Conservation (phyloP, 2,797 vertebrate species). For the Onychomys arenicola region DNA sequence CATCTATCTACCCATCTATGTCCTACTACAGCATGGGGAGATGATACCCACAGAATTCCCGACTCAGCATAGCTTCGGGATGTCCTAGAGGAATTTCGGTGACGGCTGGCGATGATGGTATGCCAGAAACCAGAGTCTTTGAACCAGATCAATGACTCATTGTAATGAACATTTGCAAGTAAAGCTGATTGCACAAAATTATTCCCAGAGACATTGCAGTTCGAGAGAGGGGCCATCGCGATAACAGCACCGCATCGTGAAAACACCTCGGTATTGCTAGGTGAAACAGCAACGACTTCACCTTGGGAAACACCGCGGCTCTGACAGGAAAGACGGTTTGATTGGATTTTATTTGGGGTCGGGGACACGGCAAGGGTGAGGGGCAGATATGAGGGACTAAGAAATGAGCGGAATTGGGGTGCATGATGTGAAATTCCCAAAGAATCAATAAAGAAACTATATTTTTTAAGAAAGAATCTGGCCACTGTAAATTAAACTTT, state of each 20-base stretch:
- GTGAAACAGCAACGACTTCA: too few relatives aligned
- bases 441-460: background rate
- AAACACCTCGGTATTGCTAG: too few relatives aligned
- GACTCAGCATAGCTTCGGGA: too few relatives aligned
- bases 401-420: background rate
- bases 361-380: background rate
- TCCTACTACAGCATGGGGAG: background rate
- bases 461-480: background rate
- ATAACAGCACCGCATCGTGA: too few relatives aligned
- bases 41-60: background rate
- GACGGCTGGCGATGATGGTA: background rate
- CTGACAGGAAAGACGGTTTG: background rate
- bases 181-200: background rate
- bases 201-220: too few relatives aligned
- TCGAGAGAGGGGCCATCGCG: too few relatives aligned
- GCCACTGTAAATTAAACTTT: conserved; percentile 41
- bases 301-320: background rate
- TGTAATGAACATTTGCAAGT: background rate
- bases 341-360: background rate
- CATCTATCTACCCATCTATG: background rate
- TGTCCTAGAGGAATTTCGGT: background rate
- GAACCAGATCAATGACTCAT: background rate
- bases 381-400: background rate
- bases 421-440: background rate
- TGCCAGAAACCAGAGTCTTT: background rate